Conservation (phyloP, 2,113 vertebrate genomes). For the Larimichthys polyactis region DNA sequence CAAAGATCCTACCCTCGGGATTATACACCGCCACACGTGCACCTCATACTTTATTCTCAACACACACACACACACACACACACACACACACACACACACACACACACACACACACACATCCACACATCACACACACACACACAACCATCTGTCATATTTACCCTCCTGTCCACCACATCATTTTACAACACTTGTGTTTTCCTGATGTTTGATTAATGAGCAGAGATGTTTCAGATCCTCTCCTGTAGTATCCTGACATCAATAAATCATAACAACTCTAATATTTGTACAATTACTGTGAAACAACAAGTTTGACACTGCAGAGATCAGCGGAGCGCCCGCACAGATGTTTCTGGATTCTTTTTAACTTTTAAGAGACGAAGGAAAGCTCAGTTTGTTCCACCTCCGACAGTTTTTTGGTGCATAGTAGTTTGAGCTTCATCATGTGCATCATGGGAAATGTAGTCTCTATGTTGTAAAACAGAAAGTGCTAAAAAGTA, state of each 20-base stretch:
- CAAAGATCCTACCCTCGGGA: constrained; percentile 10
- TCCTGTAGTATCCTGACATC: constrained; percentile 6
- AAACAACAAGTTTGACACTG: background rate
- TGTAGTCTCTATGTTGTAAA: background rate
- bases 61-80: background rate
- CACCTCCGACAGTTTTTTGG: background rate
- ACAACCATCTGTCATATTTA: constrained; percentile 45
- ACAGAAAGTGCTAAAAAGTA: background rate
- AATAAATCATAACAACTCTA: constrained; percentile 34
- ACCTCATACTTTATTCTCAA: background rate
- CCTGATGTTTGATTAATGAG: constrained; percentile 52
- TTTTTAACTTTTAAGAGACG: background rate
- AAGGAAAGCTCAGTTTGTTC: background rate
- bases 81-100: background rate
- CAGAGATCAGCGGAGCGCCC: background rate
- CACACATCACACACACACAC: constrained; percentile 22
- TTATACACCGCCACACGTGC: constrained; percentile 35
- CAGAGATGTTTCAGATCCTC: constrained; percentile 11
- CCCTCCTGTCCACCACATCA: background rate
- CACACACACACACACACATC: background rate
- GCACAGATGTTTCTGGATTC: background rate
- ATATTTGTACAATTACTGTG: constrained; percentile 46
- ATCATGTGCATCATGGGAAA: background rate
- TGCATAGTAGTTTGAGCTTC: background rate
- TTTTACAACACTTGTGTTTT: constrained; percentile 26